Conservation (phyloP, 2,113 vertebrate genomes). For the Nyctibius bracteatus region DNA sequence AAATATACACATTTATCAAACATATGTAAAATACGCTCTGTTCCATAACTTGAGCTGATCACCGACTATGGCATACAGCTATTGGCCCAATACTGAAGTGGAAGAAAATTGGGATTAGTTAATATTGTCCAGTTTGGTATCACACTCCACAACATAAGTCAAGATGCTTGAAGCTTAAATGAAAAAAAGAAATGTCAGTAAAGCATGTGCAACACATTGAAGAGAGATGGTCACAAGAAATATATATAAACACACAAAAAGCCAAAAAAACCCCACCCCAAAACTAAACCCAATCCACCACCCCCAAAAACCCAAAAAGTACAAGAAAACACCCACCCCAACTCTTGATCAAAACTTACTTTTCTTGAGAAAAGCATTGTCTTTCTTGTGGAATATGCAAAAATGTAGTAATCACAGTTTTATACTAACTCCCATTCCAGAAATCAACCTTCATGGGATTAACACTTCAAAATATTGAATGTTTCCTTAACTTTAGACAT, state of each 20-base stretch:
- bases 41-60: not conserved
- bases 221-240: not conserved
- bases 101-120: not conserved
- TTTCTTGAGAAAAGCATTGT: not conserved
- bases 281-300: not conserved
- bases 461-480: not conserved
- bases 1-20: not conserved
- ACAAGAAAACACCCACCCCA: not conserved
- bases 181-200: not conserved
- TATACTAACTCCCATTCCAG: not conserved
- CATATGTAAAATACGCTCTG: not conserved
- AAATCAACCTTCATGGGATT: not conserved
- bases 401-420: not conserved
- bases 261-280: rapidly evolving
- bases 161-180: not conserved
- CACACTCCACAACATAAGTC: not conserved
- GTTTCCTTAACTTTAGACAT: not conserved
- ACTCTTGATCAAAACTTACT: not conserved
- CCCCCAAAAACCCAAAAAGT: too few species aligned
- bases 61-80: not conserved
- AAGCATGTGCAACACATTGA: not conserved
- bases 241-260: not conserved
- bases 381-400: not conserved
- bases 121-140: not conserved
- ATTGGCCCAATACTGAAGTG: not conserved